Base-by-base conservation (phyloP, 2,888 invertebrate species). In the Poecilobothrus nobilitatus region DNA sequence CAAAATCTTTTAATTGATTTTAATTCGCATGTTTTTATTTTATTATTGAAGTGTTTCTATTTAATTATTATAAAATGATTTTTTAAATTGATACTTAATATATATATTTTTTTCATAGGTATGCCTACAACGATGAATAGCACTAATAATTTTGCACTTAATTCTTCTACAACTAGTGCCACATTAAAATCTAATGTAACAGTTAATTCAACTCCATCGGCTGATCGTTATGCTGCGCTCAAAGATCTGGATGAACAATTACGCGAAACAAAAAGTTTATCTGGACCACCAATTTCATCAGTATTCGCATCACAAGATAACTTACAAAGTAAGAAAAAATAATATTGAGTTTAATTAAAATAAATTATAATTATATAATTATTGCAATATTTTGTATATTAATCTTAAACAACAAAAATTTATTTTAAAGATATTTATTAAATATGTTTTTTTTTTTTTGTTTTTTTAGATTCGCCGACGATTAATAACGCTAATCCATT, bases 181-280 rank as follows among this genome's bases (percentile, higher is more conserved):
- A 73, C 74, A 71, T 75, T 74, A 68, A 76, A 73, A 71, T 74
- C 75, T 20, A 76, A 72, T 71, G 73, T 79, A 69, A 73, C 74
- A 66, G 66, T 72, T 66, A 73, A 70, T 71, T 73, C 74, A 70
- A 75, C 76, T 8, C 82, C 80, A 73, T 79, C 87, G 77, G 92
- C 91, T 84, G 97, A 97, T 83, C 90, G 94, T 74, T 97, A 97
- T 83, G 96, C 97, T 73, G 96, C 97, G 67, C 86, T 97, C 71
- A 95, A 96, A 82, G 96, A 96, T 83, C 86, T 97, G 76, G 96
- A 97, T 80, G 85, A 88, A 78, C 89, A 89, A 76, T 81, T 89
- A 75, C 86, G 89, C 76, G 82, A 82, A 68, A 77, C 78, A 70
- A 82, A 82, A 77, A 79, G 64, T 44, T 66, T 79, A 70, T 77